Evolutionary conservation across 2,888 invertebrate genomes (phyloP).

Genomic region (Tubulanus polymorphus): DNA sequence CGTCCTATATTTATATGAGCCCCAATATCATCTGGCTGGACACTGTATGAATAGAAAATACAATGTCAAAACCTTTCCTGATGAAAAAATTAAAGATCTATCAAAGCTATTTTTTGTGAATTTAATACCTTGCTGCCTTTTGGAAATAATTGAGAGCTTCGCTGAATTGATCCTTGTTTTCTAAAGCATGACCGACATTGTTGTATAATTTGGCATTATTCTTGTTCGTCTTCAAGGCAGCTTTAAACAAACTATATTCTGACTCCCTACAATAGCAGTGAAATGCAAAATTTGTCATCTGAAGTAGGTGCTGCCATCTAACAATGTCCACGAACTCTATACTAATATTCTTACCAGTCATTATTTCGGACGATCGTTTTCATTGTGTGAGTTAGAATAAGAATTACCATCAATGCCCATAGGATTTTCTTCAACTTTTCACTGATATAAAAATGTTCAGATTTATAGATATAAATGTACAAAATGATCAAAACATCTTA

Average conservation of each 20-base stretch:
- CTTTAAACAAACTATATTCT: slow-evolving; percentile 90
- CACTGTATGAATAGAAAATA: slow-evolving; percentile 55
- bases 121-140: slow-evolving; percentile 71
- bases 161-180: slow-evolving; percentile 65
- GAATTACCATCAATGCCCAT: slow-evolving; percentile 61
- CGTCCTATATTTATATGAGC: slow-evolving; percentile 96
- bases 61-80: neutral
- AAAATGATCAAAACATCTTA: too few relatives aligned
- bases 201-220: slow-evolving; percentile 94
- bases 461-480: too few relatives aligned
- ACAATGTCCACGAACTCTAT: too few relatives aligned
- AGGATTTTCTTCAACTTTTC: slow-evolving; percentile 58
- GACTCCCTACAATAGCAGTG: slow-evolving; percentile 31
- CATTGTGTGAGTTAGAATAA: slow-evolving; percentile 73
- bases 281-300: too few relatives aligned
- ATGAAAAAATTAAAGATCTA: neutral
- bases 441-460: too few relatives aligned
- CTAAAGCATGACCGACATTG: slow-evolving; percentile 93
- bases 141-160: slow-evolving; percentile 88
- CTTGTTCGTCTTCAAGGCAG: slow-evolving; percentile 77
- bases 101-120: neutral
- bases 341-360: slow-evolving; percentile 66
- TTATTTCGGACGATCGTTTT: slow-evolving; percentile 85
- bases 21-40: slow-evolving; percentile 93
- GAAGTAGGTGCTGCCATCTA: too few relatives aligned